Base-by-base conservation (phyloP, 2,888 invertebrate species). In the Trimorus sp. region DNA sequence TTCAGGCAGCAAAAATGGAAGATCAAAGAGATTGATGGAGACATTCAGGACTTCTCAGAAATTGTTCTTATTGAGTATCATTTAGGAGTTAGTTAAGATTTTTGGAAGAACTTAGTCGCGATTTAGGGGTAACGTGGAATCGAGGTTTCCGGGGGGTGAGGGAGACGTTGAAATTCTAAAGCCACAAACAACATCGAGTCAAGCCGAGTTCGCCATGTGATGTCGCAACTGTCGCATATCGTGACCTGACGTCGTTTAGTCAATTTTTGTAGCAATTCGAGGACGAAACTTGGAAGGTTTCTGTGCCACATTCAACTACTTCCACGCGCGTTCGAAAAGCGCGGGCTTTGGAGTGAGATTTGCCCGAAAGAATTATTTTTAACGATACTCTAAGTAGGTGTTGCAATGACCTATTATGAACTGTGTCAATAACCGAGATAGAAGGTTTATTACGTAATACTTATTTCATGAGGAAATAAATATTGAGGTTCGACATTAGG, bases 251-350 rank as follows among this genome's bases (percentile, higher is more conserved):
- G 51, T 77, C 36, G 40, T 60, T 78, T 82, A 82, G 82, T 82
- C 82, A 82, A 82, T 78, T 74, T 78, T 58, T 26, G 65, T 75
- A 78, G 65, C 16, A 16, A 74, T 78, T 74, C 68, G 56, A 56
- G 42, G 26, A 26, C 62, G 54, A 69, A 81, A 76, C 62, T 68
- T 68, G 7, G 45, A 63, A 40, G 48, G 74, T 74, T 78, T 73
- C 49, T 70, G 74, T 78, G 82, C 78, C 82, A 82, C 63, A 63
- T 77, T 77, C 42, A 77, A 73, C 68, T 71, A 76, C 80, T 81
- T 81, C 81, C 76, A 81, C 26, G 38, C 51, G 53, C 66, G 71
- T 66, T 76, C 54, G 48, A 63, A 59, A 49, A 37, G 45, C 36
- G 37, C 66, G 36, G 45, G 38, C n/a, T 54, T 66, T 36, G 58